A percentile compares a stretch with the other conserved stretches of the same genome.
Evolutionary conservation across 2,113 vertebrate genomes (phyloP).

Genomic region (Coryphaenoides rupestris): DNA sequence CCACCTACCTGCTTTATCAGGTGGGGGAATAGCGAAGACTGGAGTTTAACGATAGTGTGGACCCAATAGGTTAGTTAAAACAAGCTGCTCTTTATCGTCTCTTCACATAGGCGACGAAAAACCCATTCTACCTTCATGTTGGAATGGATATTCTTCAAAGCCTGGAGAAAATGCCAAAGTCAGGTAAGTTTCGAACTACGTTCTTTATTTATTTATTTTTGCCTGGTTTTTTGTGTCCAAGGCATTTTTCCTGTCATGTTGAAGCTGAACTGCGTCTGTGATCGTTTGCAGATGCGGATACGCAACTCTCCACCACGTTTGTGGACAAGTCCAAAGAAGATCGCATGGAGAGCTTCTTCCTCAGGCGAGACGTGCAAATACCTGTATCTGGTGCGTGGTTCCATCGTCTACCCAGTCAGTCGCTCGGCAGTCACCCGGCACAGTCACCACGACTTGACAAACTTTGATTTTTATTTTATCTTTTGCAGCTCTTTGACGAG

Average conservation of each 20-base stretch:
- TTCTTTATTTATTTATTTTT: too few relatives aligned
- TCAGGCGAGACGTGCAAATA: conserved; percentile 99
- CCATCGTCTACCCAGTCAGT: neutral
- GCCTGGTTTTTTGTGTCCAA: neutral
- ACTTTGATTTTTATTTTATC: too few relatives aligned
- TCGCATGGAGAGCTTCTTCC: conserved; percentile 99
- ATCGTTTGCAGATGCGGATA: conserved; percentile 91
- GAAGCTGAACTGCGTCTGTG: conserved; percentile 14
- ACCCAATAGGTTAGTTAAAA: neutral
- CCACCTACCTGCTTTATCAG: conserved; percentile 96
- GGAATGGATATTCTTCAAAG: conserved; percentile 98
- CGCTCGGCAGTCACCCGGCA: neutral
- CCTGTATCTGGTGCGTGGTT: conserved; percentile 84
- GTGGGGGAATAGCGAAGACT: conserved; percentile 54
- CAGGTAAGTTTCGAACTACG: conserved; percentile 71
- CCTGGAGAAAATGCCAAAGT: conserved; percentile 95
- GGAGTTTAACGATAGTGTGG: too few relatives aligned
- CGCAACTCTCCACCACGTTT: conserved; percentile 93
- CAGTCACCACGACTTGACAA: neutral
- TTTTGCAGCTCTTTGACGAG: conserved; percentile 88
- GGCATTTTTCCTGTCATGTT: neutral
- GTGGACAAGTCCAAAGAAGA: conserved; percentile 98
- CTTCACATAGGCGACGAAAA: conserved; percentile 88
- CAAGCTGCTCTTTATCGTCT: neutral
- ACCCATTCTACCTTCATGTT: conserved; percentile 97